These are phyloP conservation scores for Pantelozetes paolii DNA, from an alignment of 2,888 invertebrate genomes.

Conservation along the genomic window DNA sequence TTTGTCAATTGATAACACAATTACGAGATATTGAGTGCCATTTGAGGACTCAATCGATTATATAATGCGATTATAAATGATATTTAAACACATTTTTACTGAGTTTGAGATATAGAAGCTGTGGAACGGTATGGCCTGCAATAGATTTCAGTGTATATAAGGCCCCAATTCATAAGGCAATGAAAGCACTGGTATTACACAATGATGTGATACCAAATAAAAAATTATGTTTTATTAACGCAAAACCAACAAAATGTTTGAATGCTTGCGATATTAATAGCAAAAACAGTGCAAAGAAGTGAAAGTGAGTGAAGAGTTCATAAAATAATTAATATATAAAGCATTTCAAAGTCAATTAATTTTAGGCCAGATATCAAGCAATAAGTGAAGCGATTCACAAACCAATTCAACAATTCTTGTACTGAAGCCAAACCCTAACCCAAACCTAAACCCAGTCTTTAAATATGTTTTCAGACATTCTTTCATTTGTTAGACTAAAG, in stretches of 20 bases:
- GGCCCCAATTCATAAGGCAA: background rate
- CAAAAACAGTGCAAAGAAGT: background rate
- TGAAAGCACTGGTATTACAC: background rate
- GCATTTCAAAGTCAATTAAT: conserved; percentile 24
- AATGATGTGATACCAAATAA: background rate
- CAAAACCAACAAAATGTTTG: too few relatives aligned
- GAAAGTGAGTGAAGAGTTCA: background rate
- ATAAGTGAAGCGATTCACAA: conserved; percentile 25
- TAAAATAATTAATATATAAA: conserved; percentile 10
- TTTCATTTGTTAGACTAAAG: background rate
- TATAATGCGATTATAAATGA: background rate
- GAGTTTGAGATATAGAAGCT: background rate
- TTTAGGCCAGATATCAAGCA: conserved; percentile 6
- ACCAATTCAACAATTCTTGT: conserved; percentile 33
- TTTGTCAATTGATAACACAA: background rate
- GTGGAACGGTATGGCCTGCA: background rate
- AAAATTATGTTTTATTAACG: background rate
- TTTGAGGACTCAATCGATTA: background rate
- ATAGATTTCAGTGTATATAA: background rate
- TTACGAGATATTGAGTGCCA: background rate
- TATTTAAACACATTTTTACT: background rate
- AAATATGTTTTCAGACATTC: conserved; percentile 8
- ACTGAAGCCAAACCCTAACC: conserved; percentile 10
- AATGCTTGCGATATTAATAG: background rate
- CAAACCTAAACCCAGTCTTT: background rate